These are phyloP conservation scores for Hylaeus anthracinus DNA, from an alignment of 1,140 invertebrate genomes.

Conservation along the genomic window DNA sequence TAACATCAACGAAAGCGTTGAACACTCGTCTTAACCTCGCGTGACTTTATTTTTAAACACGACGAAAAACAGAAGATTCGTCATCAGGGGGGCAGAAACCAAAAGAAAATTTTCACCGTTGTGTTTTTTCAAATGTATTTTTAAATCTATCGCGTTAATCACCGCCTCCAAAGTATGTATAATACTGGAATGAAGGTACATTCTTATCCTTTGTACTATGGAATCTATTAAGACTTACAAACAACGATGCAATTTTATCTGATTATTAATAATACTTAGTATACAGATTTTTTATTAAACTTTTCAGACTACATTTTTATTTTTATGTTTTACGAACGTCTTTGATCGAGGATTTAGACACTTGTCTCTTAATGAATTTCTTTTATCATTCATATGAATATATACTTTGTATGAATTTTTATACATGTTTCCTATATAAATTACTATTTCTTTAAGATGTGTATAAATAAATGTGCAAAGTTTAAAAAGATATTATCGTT, in stretches of 20 bases:
- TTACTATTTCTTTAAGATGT: no score
- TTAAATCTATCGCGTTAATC: not conserved
- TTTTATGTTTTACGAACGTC: no score
- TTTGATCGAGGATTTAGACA: no score
- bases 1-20: constrained; percentile 27
- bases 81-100: constrained; percentile 6
- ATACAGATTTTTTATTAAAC: no score
- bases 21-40: constrained; percentile 20
- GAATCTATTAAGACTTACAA: not conserved
- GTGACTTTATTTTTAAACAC: constrained; percentile 48
- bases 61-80: constrained; percentile 42
- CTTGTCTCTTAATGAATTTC: no score
- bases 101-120: constrained; percentile 11
- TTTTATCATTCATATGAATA: no score
- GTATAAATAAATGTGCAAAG: no score
- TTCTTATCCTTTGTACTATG: not conserved
- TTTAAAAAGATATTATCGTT: no score
- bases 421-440: no score
- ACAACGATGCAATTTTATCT: not conserved
- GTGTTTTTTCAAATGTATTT: constrained; percentile 8
- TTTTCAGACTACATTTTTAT: no score
- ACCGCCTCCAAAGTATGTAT: not conserved
- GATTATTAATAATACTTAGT: not conserved
- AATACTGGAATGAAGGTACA: not conserved
- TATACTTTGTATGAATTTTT: no score